Conservation (phyloP, 2,888 invertebrate genomes). For the Eumerus sabulonum region DNA sequence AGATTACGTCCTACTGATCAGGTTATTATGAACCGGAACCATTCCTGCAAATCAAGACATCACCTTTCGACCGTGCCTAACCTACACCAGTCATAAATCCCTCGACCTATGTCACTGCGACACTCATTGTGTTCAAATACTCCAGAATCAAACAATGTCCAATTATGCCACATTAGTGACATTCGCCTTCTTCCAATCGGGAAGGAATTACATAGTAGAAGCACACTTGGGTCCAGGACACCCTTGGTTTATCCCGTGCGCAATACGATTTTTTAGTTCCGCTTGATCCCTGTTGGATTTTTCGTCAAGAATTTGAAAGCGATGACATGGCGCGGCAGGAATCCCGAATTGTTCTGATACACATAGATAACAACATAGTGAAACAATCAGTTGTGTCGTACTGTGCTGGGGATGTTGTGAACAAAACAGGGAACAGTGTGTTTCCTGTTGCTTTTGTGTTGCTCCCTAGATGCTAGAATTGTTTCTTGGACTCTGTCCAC, state of each 20-base stretch:
- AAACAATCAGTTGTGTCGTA: no score
- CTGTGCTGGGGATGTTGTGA: slow-evolving; percentile 22
- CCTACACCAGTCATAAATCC: slow-evolving; percentile 7
- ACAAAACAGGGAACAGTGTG: no score
- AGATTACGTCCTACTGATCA: no score
- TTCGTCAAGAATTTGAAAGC: slow-evolving; percentile 40
- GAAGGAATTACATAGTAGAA: neutral
- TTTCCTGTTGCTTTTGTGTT: no score
- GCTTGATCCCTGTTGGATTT: slow-evolving; percentile 59
- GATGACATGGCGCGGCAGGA: slow-evolving; percentile 50
- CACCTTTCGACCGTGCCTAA: no score
- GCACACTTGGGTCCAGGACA: neutral
- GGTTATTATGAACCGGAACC: no score
- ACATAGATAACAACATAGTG: no score
- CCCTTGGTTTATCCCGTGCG: slow-evolving; percentile 47
- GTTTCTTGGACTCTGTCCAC: no score
- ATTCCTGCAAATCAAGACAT: no score
- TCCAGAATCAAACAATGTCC: slow-evolving; percentile 29
- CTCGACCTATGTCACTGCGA: slow-evolving; percentile 18
- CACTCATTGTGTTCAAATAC: neutral
- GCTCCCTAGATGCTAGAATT: no score
- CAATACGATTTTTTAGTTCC: slow-evolving; percentile 51
- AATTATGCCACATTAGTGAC: slow-evolving; percentile 51
- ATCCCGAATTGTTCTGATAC: slow-evolving; percentile 19
- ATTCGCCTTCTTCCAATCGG: slow-evolving; percentile 22